A percentile compares a stretch with the other conserved stretches of the same genome.
Conservation (phyloP, 2,797 vertebrate genomes). For the Pseudomugil tenellus region DNA sequence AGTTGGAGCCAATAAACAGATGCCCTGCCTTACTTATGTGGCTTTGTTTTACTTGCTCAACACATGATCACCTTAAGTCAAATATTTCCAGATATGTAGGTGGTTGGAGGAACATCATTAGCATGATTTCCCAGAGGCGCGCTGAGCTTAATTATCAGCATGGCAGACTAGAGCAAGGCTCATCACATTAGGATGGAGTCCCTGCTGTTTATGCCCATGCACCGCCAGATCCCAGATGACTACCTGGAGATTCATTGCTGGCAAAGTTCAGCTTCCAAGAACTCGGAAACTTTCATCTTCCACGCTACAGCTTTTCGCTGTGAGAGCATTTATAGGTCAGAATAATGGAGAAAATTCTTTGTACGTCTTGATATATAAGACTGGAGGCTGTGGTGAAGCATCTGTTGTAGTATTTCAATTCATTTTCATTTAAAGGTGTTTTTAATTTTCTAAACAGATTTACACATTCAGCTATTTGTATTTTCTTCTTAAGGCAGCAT, state of each 20-base stretch:
- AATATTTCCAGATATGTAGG: conserved; percentile 62
- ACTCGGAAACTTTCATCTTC: conserved; percentile 58
- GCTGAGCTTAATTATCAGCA: conserved; percentile 78
- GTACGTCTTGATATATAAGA: conserved; percentile 8
- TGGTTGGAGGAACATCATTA: conserved; percentile 68
- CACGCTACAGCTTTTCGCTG: conserved; percentile 25
- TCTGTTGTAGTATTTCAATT: conserved; percentile 29
- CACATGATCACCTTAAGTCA: conserved; percentile 61
- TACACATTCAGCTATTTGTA: neutral
- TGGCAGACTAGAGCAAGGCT: conserved; percentile 67
- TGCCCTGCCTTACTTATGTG: neutral
- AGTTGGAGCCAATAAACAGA: conserved; percentile 4
- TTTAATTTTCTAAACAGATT: neutral
- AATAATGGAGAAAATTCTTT: conserved; percentile 21
- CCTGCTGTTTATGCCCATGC: conserved; percentile 69
- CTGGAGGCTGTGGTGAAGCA: conserved; percentile 14
- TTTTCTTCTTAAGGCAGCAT: conserved; percentile 12
- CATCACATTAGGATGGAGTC: conserved; percentile 74
- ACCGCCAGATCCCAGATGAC: conserved; percentile 64
- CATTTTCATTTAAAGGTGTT: conserved; percentile 10
- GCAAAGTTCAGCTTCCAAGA: conserved; percentile 53
- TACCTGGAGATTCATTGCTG: conserved; percentile 66
- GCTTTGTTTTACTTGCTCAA: conserved; percentile 24
- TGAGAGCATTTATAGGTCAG: conserved; percentile 20
- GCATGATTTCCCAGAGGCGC: conserved; percentile 81